Conservation (phyloP, 1,140 invertebrate species). For the Hyles euphorbiae region DNA sequence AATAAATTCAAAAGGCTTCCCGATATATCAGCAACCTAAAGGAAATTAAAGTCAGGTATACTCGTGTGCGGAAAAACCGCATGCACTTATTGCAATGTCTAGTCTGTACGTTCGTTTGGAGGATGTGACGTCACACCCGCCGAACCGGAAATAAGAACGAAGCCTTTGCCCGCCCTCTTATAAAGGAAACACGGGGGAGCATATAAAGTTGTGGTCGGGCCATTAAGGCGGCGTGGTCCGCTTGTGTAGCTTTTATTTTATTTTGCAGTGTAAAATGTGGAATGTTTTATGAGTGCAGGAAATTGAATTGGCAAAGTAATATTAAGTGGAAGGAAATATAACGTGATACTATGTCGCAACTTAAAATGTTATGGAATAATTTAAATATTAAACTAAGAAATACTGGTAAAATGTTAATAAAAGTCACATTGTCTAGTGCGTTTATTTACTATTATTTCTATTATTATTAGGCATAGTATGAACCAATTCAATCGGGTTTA, state of each 20-base stretch:
- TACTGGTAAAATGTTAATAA: too few relatives aligned
- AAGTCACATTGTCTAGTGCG: too few relatives aligned
- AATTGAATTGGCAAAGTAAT: not conserved
- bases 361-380: not conserved
- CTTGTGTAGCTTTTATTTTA: not conserved
- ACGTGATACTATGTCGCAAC: not conserved
- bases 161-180: conserved; percentile 20
- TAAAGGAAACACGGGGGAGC: conserved; percentile 29
- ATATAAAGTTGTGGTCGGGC: conserved; percentile 29
- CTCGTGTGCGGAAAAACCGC: too few relatives aligned
- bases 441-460: too few relatives aligned
- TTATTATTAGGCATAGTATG: too few relatives aligned
- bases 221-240: conserved; percentile 15
- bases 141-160: conserved; percentile 43
- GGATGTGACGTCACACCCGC: conserved; percentile 37
- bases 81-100: too few relatives aligned
- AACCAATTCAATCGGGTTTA: too few relatives aligned
- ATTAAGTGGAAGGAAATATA: not conserved
- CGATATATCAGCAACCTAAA: too few relatives aligned
- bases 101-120: conserved; percentile 23
- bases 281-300: not conserved
- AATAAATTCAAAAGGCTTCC: too few relatives aligned
- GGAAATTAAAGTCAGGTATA: too few relatives aligned
- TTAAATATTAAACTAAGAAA: too few relatives aligned
- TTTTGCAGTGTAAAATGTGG: not conserved